Percentiles rank a stretch among this genome's conserved stretches.
These are phyloP conservation scores for Fregata magnificens DNA, from an alignment of 2,113 vertebrate species.

Conservation along the genomic window DNA sequence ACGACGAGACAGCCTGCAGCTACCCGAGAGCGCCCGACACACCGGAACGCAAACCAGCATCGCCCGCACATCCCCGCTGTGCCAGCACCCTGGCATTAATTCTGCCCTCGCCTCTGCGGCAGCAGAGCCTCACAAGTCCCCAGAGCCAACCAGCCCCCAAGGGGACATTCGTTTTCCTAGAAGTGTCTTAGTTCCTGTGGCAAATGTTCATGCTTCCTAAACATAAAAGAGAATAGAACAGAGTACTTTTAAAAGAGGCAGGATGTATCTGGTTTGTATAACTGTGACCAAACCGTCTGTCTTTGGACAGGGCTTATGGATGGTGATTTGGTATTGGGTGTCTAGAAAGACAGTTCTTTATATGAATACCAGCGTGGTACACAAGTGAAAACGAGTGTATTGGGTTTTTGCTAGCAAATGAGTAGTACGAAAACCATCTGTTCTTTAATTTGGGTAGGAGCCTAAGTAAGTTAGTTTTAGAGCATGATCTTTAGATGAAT, in stretches of 20 bases:
- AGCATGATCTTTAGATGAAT: not conserved
- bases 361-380: not conserved
- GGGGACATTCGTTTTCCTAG: not conserved
- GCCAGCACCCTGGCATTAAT: not conserved
- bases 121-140: not conserved
- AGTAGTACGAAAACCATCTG: not conserved
- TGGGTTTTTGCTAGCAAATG: not conserved
- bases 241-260: not conserved
- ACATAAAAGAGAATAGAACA: not conserved
- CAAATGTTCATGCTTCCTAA: not conserved
- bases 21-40: accelerated
- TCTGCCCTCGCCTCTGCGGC: not conserved
- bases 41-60: not conserved
- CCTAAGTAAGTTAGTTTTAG: not conserved
- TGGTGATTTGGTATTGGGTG: too few relatives aligned
- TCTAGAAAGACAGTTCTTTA: too few relatives aligned
- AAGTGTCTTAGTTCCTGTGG: not conserved
- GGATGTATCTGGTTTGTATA: too few relatives aligned
- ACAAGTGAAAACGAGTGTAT: accelerated
- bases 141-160: not conserved
- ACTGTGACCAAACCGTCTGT: not conserved
- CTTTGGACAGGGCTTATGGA: too few relatives aligned
- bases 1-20: accelerated
- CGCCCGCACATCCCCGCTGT: accelerated
- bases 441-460: not conserved